phyloP scores from a whole-genome alignment of 1,140 invertebrate species.

The Achatina immaculata region DNA sequence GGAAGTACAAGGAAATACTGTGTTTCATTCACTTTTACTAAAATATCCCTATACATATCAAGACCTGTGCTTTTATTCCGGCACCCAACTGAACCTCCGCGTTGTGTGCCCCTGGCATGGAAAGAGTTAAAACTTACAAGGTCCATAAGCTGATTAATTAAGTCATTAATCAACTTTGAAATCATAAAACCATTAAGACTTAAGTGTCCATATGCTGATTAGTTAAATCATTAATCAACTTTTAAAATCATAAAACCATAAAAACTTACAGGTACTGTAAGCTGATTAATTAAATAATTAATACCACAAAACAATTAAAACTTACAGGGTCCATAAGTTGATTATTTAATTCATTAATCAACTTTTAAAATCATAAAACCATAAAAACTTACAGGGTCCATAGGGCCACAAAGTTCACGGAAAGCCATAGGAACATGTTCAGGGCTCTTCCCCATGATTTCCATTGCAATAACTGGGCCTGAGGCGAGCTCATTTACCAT shows the following conservation, averaged over 20 bases:
- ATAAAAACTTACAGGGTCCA: conserved; percentile 83
- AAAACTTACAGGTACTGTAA: too few species aligned
- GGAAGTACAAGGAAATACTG: too few species aligned
- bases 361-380: background rate
- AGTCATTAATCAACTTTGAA: too few species aligned
- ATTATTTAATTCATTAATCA: background rate
- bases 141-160: too few species aligned
- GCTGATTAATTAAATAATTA: too few species aligned
- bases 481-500: conserved; percentile 87
- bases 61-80: too few species aligned
- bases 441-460: conserved; percentile 79
- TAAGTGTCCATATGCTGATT: background rate
- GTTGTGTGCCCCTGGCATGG: too few species aligned
- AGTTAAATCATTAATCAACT: background rate
- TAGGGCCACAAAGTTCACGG: conserved; percentile 86
- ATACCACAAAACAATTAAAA: background rate
- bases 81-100: too few species aligned
- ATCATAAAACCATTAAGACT: background rate
- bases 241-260: background rate
- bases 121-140: too few species aligned
- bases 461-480: conserved; percentile 88
- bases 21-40: too few species aligned
- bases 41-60: too few species aligned
- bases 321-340: background rate
- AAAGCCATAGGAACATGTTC: conserved; percentile 75